Conservation (phyloP, 2,888 invertebrate species). For the Psylliodes chrysocephalus region DNA sequence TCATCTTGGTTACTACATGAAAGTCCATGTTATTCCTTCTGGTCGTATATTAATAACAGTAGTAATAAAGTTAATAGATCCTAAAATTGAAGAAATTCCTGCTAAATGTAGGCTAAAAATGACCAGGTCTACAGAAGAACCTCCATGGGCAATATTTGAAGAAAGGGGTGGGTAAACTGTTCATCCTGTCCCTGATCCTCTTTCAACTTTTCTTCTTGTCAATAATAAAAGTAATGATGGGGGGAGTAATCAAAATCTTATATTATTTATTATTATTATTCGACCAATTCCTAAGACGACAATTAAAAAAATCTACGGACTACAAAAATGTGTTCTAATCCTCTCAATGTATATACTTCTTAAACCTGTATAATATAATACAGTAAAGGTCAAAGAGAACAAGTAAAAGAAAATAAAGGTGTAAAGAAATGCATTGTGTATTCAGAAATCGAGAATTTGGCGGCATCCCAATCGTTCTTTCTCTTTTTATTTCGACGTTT, state of each 20-base stretch:
- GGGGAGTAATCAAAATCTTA: too few species aligned
- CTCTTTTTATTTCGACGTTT: conserved; percentile 36
- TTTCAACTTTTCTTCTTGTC: conserved; percentile 73
- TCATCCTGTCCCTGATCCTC: conserved; percentile 81
- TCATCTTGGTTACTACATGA: too few species aligned
- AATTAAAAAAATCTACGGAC: too few species aligned
- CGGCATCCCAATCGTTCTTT: conserved; percentile 41
- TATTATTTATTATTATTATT: too few species aligned
- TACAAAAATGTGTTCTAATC: too few species aligned
- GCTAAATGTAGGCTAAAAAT: conserved; percentile 83
- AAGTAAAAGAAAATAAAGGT: conserved; percentile 36
- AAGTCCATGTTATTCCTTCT: not conserved
- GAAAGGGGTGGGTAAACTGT: conserved; percentile 66
- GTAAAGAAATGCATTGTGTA: conserved; percentile 45
- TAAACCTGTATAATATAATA: conserved; percentile 17
- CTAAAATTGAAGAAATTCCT: conserved; percentile 67
- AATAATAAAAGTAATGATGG: too few species aligned
- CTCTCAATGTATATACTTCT: too few species aligned
- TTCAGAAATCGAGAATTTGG: conserved; percentile 48
- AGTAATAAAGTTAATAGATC: not conserved
- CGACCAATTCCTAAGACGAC: too few species aligned
- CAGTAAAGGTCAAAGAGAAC: conserved; percentile 36
- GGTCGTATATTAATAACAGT: not conserved
- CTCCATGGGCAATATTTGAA: too few species aligned
- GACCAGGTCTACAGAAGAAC: conserved; percentile 72